These are phyloP conservation scores for Siniperca knerii DNA, from an alignment of 2,113 vertebrate species.

Conservation along the genomic window DNA sequence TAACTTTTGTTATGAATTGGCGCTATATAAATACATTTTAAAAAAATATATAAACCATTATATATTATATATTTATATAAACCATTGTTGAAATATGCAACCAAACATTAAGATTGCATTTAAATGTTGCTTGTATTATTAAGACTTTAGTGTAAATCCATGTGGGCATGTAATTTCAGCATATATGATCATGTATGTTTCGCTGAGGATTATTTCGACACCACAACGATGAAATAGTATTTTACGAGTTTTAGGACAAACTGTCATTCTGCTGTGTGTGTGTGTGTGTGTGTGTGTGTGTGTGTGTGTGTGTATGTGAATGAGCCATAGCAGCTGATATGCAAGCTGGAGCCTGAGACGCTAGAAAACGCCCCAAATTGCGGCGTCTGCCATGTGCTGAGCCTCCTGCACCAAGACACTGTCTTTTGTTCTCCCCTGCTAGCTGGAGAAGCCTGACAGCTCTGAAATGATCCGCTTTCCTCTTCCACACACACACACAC, in stretches of 20 bases:
- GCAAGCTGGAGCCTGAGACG: constrained; percentile 69
- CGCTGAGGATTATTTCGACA: constrained; percentile 62
- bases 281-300: constrained; percentile 33
- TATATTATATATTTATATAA: no score
- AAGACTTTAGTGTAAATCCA: constrained; percentile 24
- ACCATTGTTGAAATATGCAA: constrained; percentile 10
- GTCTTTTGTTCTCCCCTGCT: constrained; percentile 84
- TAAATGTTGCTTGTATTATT: not conserved
- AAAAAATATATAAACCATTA: not conserved
- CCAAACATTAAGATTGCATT: constrained; percentile 11
- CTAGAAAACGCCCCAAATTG: constrained; percentile 82
- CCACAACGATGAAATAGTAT: constrained; percentile 29
- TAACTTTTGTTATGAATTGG: no score
- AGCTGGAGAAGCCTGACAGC: constrained; percentile 82
- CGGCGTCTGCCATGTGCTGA: constrained; percentile 78
- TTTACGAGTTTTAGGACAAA: constrained; percentile 55
- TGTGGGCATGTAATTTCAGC: constrained; percentile 8
- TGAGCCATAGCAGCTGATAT: constrained; percentile 69
- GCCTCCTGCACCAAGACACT: constrained; percentile 76
- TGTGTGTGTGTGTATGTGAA: constrained; percentile 21
- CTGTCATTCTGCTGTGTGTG: constrained; percentile 33
- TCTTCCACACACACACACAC: constrained; percentile 45
- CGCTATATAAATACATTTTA: no score
- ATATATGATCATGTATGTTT: constrained; percentile 25
- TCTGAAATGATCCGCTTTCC: constrained; percentile 81